These are phyloP conservation scores for Cecidostiba fungosa DNA, from an alignment of 2,888 invertebrate genomes.

Conservation along the genomic window DNA sequence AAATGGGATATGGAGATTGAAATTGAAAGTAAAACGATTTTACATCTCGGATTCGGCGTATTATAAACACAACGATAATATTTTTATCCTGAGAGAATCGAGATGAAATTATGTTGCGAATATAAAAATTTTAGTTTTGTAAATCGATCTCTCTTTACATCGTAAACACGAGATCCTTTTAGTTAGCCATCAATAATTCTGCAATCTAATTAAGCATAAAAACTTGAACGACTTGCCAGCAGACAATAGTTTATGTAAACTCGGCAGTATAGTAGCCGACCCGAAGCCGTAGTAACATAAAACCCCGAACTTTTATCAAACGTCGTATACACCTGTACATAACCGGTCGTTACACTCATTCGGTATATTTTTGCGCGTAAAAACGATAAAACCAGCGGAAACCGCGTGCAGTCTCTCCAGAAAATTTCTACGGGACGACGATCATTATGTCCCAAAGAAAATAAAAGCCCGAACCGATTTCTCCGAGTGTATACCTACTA, in stretches of 20 bases:
- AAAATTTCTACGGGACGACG: not conserved
- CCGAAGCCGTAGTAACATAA: not conserved
- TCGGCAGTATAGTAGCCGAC: not conserved
- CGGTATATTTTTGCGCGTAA: not conserved
- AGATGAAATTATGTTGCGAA: not conserved
- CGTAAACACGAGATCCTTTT: slow-evolving; percentile 1
- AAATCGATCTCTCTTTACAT: not conserved
- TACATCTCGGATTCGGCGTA: not conserved
- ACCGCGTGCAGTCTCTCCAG: not conserved
- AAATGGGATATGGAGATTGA: not conserved
- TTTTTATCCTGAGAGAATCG: too few relatives aligned
- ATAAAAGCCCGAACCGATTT: not conserved
- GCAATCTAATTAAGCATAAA: not conserved
- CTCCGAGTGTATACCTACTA: not conserved
- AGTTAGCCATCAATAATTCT: not conserved
- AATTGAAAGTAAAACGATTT: too few relatives aligned
- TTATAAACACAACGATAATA: too few relatives aligned
- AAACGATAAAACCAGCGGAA: not conserved
- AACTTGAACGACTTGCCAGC: not conserved
- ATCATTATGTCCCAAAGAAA: not conserved
- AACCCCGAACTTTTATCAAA: slow-evolving; percentile 1
- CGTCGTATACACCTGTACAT: not conserved
- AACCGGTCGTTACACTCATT: not conserved
- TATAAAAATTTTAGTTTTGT: not conserved
- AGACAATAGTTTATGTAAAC: not conserved